Base-by-base conservation (phyloP, 2,113 vertebrate species). In the Pitta sordida region DNA sequence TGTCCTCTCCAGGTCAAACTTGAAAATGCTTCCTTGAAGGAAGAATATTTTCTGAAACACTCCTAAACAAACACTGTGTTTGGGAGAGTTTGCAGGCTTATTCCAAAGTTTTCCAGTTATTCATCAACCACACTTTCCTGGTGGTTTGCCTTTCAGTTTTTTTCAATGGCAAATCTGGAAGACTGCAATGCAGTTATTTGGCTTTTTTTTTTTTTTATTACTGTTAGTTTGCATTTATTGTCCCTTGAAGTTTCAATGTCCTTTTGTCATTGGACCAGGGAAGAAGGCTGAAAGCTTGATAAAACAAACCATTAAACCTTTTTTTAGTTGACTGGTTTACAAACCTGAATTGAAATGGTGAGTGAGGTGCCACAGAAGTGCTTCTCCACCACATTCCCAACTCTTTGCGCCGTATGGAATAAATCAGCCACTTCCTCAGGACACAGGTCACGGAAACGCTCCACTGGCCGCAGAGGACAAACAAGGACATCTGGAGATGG, bases 261-360 rank as follows among this genome's bases (percentile, higher is more conserved):
- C 51, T 81, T 91, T 67, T 55, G 16, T 51, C 62, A 76, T 21
- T 39, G 48, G 49, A 20, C 39, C 7, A 53, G 6, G 32, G 11
- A 71, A 59, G 36, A 49, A 62, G 43, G 52, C 13, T 43, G 37
- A 36, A 80, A 79, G 10, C 51, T 83, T 79, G 77, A 55, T 84
- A 88, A 93, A 92, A 83, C 39, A 83, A 95, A 84, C 14, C n/a
- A 29, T 81, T 49, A 71, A 90, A 68, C 13, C 18, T 26, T 67
- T 75, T 14, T 26, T 59, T 10, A 77, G 41, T 3, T 36, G 63
- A 37, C 59, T 34, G 36, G 13, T 44, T 82, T 32, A 96, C 97
- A 88, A 88, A 98, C 99, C 98, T 99, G 99, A 55, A 99, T 94
- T 32, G 98, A 96, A 52, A 99, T 98, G 74, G 99, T 99, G 87